Evolutionary conservation across 37 sponge, comb jelly and placozoan genomes (phyloP), one percentile per base, ranked within the genome.

Genomic region (Sycon ciliatum): DNA sequence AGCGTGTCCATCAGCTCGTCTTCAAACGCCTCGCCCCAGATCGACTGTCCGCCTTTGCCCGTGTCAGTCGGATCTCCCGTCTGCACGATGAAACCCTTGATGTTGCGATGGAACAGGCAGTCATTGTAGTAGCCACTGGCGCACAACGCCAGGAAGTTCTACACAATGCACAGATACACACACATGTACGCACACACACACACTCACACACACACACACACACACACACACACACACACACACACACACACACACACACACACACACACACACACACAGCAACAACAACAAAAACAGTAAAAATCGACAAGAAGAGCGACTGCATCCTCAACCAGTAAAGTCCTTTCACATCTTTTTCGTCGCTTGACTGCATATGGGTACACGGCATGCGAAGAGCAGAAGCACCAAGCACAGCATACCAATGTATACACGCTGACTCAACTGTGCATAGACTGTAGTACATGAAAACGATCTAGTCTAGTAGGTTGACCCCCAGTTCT

Each of bases 81-180:
- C 71, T 96, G 93, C 11, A 86, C 91, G 78, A 93, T 93, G 61
- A 89, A 93, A 23, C 78, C 84, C 42, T 86, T 86, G 39, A 93
- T 89, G 57, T 93, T 89, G 37, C 94, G 73, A 78, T 92, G 93
- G 56, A 96, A 84, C 2, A 86, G 18, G 68, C 89, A 84, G 73
- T 86, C 91, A 60, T 86, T 83, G 81, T 96, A 96, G 84, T 88
- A 96, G 40, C 85, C 87, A 79, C 93, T 96, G 3, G 98, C 98
- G 79, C 98, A 96, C 33, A 96, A 75, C 71, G 98, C 98, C 9
- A 96, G 80, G 64, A 96, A 96, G 72, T 96, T 96, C 93, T 89
- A 67, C n/a, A 58, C 26, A 28, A 37, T 7, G 29, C 1, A 56
- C 1, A n/a, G 28, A 13, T 38, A 76, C 9, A 30, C 32, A 61